phyloP scores from a whole-genome alignment of 2,888 invertebrate species.

The Zygogramma bicolorata region DNA sequence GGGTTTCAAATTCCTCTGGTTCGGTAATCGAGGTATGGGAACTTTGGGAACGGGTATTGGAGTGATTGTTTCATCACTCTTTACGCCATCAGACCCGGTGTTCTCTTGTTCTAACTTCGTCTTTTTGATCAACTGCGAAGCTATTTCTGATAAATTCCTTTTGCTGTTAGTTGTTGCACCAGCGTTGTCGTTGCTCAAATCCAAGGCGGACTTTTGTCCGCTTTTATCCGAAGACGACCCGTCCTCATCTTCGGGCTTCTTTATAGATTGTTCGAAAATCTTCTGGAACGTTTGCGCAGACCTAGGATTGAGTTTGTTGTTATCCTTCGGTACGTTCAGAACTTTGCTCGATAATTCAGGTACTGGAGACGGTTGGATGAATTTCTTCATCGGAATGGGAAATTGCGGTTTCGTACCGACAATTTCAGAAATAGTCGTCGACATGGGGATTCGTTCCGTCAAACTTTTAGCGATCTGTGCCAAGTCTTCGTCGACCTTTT shows the following conservation, averaged over 20 bases:
- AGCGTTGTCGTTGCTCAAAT: slow-evolving; percentile 38
- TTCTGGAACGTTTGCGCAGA: slow-evolving; percentile 63
- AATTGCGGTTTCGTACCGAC: slow-evolving; percentile 52
- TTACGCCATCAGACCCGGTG: slow-evolving; percentile 23
- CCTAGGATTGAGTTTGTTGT: slow-evolving; percentile 44
- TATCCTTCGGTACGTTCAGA: slow-evolving; percentile 44
- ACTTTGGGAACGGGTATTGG: slow-evolving; percentile 51
- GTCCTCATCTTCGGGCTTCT: slow-evolving; percentile 45
- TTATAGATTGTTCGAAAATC: slow-evolving; percentile 66
- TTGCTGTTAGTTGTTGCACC: slow-evolving; percentile 43
- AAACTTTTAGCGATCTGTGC: slow-evolving; percentile 54
- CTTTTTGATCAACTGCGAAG: slow-evolving; percentile 62
- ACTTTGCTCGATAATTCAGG: slow-evolving; percentile 52
- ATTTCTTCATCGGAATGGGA: slow-evolving; percentile 50
- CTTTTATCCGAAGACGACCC: slow-evolving; percentile 30
- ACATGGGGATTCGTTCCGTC: slow-evolving; percentile 55
- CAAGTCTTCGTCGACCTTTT: slow-evolving; percentile 55
- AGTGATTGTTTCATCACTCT: slow-evolving; percentile 34
- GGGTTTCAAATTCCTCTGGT: slow-evolving; percentile 48
- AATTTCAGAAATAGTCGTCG: slow-evolving; percentile 53
- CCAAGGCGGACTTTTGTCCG: slow-evolving; percentile 37
- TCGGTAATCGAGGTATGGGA: slow-evolving; percentile 57
- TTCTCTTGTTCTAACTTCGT: slow-evolving; percentile 57
- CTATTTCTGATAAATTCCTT: slow-evolving; percentile 61
- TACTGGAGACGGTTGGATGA: slow-evolving; percentile 51